Evolutionary conservation across 2,888 invertebrate genomes (phyloP), one percentile per base, ranked within the genome.

Genomic region (Eristalis tenax): DNA sequence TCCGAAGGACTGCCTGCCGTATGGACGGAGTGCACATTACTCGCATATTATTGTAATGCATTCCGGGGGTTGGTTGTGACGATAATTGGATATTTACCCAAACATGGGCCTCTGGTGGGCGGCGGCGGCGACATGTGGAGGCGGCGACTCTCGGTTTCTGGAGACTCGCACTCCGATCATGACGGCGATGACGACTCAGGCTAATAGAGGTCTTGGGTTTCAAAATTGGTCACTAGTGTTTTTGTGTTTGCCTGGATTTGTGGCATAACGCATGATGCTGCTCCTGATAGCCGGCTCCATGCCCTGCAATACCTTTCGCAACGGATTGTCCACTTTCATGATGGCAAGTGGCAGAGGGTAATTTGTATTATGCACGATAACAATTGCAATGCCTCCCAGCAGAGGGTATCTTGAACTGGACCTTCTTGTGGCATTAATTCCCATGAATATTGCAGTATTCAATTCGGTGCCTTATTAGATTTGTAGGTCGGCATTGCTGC

Each of bases 71-170:
- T 63, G 74, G 73, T 40, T 78, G 78, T 61, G 59, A 80, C 79
- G 76, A 80, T 83, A 87, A 87, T 87, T 87, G 87, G 87, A 87
- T 79, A 83, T 87, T 80, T 83, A 71, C 73, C 66, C 79, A 87
- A 76, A 76, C 68, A 68, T 43, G 50, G 57, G 69, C 23, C 35
- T 40, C 15, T 1, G 15, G n/a, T 0, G n/a, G 8, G 4, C 26
- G 26, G 18, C 3, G 15, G 3, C n/a, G n/a, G n/a, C n/a, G n/a
- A n/a, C n/a, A n/a, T n/a, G n/a, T n/a, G n/a, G n/a, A n/a, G 8
- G 4, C 26, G 26, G 18, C 3, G 15, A 6, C 43, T 6, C 43
- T 43, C 43, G 43, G 43, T 43, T 43, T 43, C 43, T 43, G 43
- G 43, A 43, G 43, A 43, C 3, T 43, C 15, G 43, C 43, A 43